Conservation (phyloP, 2,797 vertebrate species). For the Mormyrops attenuatus region DNA sequence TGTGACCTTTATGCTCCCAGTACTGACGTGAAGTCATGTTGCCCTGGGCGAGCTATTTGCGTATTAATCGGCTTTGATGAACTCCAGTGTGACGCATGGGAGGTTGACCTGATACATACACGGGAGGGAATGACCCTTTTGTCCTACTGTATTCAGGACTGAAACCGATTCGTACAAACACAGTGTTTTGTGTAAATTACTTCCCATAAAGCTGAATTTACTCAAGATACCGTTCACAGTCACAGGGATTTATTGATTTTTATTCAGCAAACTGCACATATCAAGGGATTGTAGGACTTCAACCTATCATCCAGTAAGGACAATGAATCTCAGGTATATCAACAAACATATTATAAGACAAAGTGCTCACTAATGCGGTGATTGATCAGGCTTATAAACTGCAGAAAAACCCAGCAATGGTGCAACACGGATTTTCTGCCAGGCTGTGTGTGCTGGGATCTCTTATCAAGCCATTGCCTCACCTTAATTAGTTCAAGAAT, state of each 20-base stretch:
- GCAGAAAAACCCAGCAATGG: neutral
- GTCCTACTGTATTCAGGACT: neutral
- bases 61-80: conserved; percentile 28
- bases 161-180: neutral
- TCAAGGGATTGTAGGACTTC: neutral
- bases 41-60: conserved; percentile 22
- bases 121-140: neutral
- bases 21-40: neutral
- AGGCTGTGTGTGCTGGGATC: neutral
- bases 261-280: neutral
- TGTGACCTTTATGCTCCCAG: neutral
- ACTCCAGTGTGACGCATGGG: conserved; percentile 21
- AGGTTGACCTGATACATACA: neutral
- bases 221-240: neutral
- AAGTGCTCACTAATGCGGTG: neutral
- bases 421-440: neutral
- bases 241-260: neutral
- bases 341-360: neutral
- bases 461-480: neutral
- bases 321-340: neutral
- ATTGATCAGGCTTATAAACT: neutral
- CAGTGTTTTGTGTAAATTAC: neutral
- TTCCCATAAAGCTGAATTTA: neutral
- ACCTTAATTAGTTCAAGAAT: neutral
- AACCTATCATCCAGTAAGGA: neutral